Base-by-base conservation (phyloP, 2,888 invertebrate species). In the Pandemis cinnamomeana region DNA sequence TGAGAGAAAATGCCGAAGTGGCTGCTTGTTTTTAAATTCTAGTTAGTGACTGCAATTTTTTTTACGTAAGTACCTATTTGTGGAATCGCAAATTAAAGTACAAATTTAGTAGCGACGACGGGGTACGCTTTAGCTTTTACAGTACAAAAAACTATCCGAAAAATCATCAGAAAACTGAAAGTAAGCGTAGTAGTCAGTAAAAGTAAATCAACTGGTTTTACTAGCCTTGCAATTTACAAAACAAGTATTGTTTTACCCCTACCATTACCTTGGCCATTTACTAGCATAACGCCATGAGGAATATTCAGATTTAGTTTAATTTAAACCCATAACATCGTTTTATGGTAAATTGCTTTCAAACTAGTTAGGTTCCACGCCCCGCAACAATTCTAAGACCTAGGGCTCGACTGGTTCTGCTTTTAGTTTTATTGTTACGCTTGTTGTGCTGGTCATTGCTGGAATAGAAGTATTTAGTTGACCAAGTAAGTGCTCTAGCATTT, bases 331-430 rank as follows among this genome's bases (percentile, higher is more conserved):
- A 70, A 71, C 70, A 70, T 61, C 67, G 74, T 61, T 67, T 67
- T 67, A 53, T 70, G 42, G 73, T 46, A 67, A 74, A 70, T 74
- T 60, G 70, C 73, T 71, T 70, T 74, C 36, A 53, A 74, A 70
- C 66, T 60, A 70, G 70, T 53, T 67, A 67, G 66, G 44, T 70
- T 71, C 66, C 66, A 71, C 67, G 69, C 64, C 69, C 27, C 44
- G 27, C 13, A 69, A 62, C 67, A 66, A 55, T 74, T 71, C 66
- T 53, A 51, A 27, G 42, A 53, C 46, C 41, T 67, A 60, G 60
- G 70, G 20, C 46, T 46, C 46, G 46, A 64, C 64, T 27, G 48
- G 46, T 64, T 48, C 6, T 64, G 27, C 27, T 27, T 27, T 58
- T 7, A 60, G 20, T 10, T 48, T 15, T 7, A 67, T n/a, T 7